These are phyloP conservation scores for Salarias fasciatus DNA, from an alignment of 2,797 vertebrate genomes.

Conservation along the genomic window DNA sequence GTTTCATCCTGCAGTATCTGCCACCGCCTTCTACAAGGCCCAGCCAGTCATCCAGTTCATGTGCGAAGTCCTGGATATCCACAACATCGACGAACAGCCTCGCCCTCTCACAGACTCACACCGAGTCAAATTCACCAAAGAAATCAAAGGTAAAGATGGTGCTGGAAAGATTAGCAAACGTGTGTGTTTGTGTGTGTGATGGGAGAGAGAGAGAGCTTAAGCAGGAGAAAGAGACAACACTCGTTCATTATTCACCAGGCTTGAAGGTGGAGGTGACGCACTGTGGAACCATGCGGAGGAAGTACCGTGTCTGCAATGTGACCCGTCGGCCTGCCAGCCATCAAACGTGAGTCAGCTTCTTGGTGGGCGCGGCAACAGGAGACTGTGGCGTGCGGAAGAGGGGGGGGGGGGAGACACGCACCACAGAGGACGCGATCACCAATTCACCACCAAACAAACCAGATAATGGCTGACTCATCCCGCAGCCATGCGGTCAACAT, in stretches of 20 bases:
- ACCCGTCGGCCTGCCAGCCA: slow-evolving; percentile 97
- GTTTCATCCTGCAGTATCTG: slow-evolving; percentile 87
- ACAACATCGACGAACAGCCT: slow-evolving; percentile 99
- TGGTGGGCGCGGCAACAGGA: slow-evolving; percentile 19
- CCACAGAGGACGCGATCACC: slow-evolving; percentile 36
- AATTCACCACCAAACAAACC: slow-evolving; percentile 42
- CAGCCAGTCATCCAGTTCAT: slow-evolving; percentile 99
- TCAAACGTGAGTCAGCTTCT: slow-evolving; percentile 92
- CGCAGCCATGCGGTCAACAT: slow-evolving; percentile 28
- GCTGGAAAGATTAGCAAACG: neutral
- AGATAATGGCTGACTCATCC: slow-evolving; percentile 61
- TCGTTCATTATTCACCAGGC: slow-evolving; percentile 80
- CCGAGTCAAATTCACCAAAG: slow-evolving; percentile 99
- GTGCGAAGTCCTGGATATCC: slow-evolving; percentile 99
- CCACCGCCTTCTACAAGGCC: slow-evolving; percentile 99
- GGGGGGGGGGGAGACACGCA: neutral
- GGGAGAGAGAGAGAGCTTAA: neutral
- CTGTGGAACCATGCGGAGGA: slow-evolving; percentile 99
- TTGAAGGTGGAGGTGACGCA: slow-evolving; percentile 99
- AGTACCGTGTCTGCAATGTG: slow-evolving; percentile 98
- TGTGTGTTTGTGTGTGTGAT: slow-evolving; percentile 1
- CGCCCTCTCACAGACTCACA: slow-evolving; percentile 98
- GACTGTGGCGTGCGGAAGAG: slow-evolving; percentile 4
- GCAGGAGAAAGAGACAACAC: neutral
- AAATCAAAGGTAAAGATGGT: slow-evolving; percentile 92